Evolutionary conservation across 2,113 vertebrate genomes (phyloP).

Genomic region (Rhinoptilus africanus): DNA sequence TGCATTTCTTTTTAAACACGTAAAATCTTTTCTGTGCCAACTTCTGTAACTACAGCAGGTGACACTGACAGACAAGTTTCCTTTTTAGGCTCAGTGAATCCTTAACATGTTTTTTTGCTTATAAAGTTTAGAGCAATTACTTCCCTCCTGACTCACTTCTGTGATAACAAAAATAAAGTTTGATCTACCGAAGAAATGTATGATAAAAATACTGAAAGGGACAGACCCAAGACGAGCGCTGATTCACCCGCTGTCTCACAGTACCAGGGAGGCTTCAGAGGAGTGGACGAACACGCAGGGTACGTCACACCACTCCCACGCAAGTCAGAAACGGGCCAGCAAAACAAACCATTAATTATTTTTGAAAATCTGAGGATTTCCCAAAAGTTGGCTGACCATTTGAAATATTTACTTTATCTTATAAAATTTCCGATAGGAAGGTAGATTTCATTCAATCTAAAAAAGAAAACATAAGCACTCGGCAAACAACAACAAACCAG

Average conservation of each 20-base stretch:
- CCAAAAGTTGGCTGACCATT: not conserved
- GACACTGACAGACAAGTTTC: not conserved
- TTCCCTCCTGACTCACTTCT: constrained; percentile 38
- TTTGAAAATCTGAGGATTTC: not conserved
- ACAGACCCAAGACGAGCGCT: not conserved
- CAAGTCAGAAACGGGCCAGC: not conserved
- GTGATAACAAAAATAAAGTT: not conserved
- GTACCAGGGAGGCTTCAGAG: not conserved
- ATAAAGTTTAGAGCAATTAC: not conserved
- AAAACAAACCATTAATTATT: not conserved
- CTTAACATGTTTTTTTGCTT: not conserved
- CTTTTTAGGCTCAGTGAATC: not conserved
- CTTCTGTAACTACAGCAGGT: constrained; percentile 4
- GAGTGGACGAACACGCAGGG: not conserved
- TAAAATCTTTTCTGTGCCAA: not conserved
- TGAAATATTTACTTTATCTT: not conserved
- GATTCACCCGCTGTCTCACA: not conserved
- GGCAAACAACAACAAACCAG: not conserved
- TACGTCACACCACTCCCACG: rapidly evolving
- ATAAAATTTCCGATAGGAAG: not conserved
- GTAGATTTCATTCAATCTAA: not conserved
- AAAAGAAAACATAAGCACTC: not conserved
- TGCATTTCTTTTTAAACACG: not conserved
- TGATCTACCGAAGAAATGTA: not conserved
- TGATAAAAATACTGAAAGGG: not conserved